phyloP scores from a whole-genome alignment of 2,113 vertebrate species.

The Barbus barbus region DNA sequence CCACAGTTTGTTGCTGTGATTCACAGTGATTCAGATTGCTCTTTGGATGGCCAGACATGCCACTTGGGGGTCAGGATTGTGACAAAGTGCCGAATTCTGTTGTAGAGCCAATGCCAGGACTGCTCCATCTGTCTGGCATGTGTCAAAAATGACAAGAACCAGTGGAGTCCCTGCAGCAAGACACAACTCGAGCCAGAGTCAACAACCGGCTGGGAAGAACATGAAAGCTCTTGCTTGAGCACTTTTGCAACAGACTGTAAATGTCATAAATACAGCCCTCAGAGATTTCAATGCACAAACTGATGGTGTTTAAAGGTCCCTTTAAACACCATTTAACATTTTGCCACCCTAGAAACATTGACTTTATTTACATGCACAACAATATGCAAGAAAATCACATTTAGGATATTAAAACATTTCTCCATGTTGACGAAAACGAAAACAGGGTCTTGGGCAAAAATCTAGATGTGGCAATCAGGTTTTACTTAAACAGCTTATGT shows the following conservation, averaged over 20 bases:
- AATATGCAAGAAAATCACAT: background rate
- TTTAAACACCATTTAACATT: background rate
- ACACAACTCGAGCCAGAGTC: background rate
- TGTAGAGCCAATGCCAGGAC: conserved; percentile 8
- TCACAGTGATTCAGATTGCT: conserved; percentile 1
- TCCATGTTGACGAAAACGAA: background rate
- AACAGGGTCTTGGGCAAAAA: background rate
- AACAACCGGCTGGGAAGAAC: conserved; percentile 30
- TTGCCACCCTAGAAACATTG: background rate
- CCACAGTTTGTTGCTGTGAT: background rate
- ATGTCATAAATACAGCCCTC: background rate
- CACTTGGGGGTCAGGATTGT: conserved; percentile 4
- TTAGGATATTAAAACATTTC: background rate
- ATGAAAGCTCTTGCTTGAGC: conserved; percentile 10
- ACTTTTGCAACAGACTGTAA: conserved; percentile 9
- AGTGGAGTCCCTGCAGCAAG: conserved; percentile 21
- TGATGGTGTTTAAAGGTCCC: background rate
- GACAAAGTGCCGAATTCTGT: conserved; percentile 22
- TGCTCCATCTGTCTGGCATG: conserved; percentile 27
- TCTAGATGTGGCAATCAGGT: background rate
- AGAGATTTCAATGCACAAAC: background rate
- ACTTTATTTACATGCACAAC: background rate
- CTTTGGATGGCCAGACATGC: background rate
- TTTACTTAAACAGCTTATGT: background rate
- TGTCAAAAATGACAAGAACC: conserved; percentile 39